These are phyloP conservation scores for Unio pictorum DNA, from an alignment of 2,888 invertebrate species.

Conservation along the genomic window DNA sequence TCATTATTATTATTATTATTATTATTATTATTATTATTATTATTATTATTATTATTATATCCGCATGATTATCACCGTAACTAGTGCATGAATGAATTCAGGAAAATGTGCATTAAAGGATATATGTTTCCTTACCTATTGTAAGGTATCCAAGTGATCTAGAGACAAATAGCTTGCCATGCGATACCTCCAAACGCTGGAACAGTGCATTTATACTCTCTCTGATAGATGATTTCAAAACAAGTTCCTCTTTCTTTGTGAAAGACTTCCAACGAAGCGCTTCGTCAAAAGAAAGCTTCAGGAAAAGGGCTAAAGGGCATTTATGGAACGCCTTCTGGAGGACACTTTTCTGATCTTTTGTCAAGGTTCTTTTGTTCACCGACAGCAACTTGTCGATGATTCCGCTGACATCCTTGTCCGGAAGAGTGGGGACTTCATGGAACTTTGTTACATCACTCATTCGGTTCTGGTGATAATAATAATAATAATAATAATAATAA, in stretches of 20 bases:
- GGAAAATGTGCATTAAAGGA: too few species aligned
- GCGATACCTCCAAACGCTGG: conserved; percentile 50
- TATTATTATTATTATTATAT: too few species aligned
- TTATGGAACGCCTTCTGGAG: conserved; percentile 43
- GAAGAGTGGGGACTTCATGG: conserved; percentile 44
- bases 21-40: too few species aligned
- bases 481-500: too few species aligned
- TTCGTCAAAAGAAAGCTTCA: conserved; percentile 63
- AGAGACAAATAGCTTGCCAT: conserved; percentile 60
- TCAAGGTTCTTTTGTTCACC: conserved; percentile 42
- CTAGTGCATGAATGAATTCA: too few species aligned
- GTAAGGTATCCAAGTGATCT: conserved; percentile 62
- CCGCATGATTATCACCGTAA: too few species aligned
- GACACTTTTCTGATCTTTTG: conserved; percentile 39
- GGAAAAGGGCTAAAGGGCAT: conserved; percentile 58
- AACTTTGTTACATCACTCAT: conserved; percentile 25
- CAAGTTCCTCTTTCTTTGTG: conserved; percentile 29
- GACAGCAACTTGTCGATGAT: conserved; percentile 60
- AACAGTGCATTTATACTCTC: conserved; percentile 52
- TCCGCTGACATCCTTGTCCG: conserved; percentile 42
- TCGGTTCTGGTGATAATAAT: conserved; percentile 9
- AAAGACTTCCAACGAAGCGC: conserved; percentile 64
- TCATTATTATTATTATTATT: too few species aligned
- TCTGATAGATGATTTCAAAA: conserved; percentile 48
- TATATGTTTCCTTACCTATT: conserved; percentile 28